These are phyloP conservation scores for Engraulis encrasicolus DNA, from an alignment of 2,113 vertebrate genomes.

Conservation along the genomic window DNA sequence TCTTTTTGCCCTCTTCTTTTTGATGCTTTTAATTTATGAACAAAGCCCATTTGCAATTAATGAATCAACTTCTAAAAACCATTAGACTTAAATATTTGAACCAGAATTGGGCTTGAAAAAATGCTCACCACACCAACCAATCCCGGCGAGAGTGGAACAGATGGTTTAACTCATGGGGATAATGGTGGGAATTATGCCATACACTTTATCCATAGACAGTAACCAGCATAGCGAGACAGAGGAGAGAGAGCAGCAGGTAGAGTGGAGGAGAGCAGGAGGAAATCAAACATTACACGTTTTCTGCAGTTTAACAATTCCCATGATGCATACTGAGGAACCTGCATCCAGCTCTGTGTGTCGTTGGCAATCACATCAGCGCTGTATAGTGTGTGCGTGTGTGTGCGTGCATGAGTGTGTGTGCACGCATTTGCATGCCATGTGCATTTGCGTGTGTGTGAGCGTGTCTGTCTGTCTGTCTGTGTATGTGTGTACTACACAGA, in stretches of 20 bases:
- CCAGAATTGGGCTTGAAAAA: not conserved
- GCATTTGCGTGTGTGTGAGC: not conserved
- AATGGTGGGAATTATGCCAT: not conserved
- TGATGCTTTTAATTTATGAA: too few species aligned
- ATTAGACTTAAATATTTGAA: not conserved
- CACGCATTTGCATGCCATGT: too few species aligned
- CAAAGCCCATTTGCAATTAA: too few species aligned
- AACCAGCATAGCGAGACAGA: not conserved
- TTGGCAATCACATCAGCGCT: constrained; percentile 10
- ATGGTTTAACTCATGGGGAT: not conserved
- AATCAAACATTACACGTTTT: constrained; percentile 37
- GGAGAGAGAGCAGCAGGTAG: not conserved
- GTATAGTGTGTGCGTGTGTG: not conserved
- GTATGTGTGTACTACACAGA: too few species aligned
- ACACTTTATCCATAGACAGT: not conserved
- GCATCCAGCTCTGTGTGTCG: constrained; percentile 29
- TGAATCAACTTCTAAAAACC: too few species aligned
- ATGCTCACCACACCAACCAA: not conserved
- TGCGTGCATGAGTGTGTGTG: not conserved
- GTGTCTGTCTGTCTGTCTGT: too few species aligned
- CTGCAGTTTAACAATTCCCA: constrained; percentile 38
- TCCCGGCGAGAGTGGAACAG: not conserved
- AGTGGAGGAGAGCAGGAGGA: not conserved
- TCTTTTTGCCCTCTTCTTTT: too few species aligned
- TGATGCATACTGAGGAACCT: constrained; percentile 24